Evolutionary conservation across 2,113 vertebrate genomes (phyloP), one percentile per base, ranked within the genome.

Genomic region (Bubo scandiacus): DNA sequence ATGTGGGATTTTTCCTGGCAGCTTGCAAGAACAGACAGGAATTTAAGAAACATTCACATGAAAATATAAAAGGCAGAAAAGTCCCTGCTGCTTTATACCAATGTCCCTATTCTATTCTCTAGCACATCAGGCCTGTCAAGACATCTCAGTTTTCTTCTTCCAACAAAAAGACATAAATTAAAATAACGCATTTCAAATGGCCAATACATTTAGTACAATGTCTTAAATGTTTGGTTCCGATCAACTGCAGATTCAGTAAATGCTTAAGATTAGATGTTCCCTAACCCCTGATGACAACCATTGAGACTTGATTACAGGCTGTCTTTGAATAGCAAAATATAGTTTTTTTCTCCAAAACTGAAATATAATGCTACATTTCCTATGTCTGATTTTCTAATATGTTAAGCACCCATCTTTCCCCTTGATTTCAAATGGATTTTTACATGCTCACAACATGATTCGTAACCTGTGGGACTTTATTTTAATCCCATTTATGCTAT

Each of bases 101-200:
- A 15, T 68, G 74, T 90, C 58, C 65, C 52, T 49, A 34, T 59
- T 87, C 29, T 70, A 63, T 72, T 88, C 74, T 92, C 45, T 51
- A 83, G 27, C 11, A 81, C 23, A 59, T 89, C 51, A 87, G 30
- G 30, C 30, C 78, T 97, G 74, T 92, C 94, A 97, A 96, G 93
- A 66, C 55, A 92, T 43, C 26, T 95, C 73, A 72, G 10, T 88
- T 84, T 89, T 47, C 38, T 51, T 36, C 25, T 68, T 71, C 54
- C 94, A 96, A 86, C 61, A 96, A 90, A 97, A 92, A 96, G 66
- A 93, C 67, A 66, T 55, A 98, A 97, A 96, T 94, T 36, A 90
- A 81, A 97, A 83, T 58, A 88, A 94, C 74, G 23, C 12, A 67
- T 36, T 91, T 30, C 43, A 72, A 93, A 81, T 97, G 88, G 15